phyloP scores from a whole-genome alignment of 2,797 vertebrate genomes.

The Hipposideros larvatus region DNA sequence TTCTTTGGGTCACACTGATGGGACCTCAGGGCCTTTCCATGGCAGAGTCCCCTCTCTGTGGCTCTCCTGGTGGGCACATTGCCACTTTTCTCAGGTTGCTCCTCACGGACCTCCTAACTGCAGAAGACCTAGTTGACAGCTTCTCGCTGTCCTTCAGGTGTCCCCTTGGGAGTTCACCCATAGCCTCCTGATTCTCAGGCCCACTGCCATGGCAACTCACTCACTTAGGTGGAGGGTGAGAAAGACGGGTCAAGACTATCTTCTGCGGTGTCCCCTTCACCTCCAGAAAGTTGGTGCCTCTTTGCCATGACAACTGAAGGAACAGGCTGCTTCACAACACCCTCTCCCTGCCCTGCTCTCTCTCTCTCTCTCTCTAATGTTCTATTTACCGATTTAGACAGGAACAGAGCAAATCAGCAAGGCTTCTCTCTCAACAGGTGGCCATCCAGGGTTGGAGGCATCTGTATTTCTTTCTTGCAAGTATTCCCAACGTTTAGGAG shows the following conservation, averaged over 20 bases:
- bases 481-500: background rate
- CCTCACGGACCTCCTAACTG: background rate
- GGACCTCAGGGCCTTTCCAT: accelerated
- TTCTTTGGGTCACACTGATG: background rate
- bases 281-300: background rate
- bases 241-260: background rate
- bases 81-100: background rate
- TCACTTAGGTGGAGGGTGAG: background rate
- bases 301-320: background rate
- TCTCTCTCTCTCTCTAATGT: background rate
- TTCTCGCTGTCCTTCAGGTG: background rate
- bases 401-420: background rate
- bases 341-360: background rate
- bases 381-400: background rate
- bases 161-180: background rate
- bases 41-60: accelerated
- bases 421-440: no score
- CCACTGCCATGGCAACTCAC: no score
- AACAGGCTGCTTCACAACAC: background rate
- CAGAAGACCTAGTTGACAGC: background rate
- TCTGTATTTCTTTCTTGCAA: background rate
- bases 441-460: background rate
- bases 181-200: background rate
- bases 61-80: background rate
- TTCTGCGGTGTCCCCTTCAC: background rate